Evolutionary conservation across 2,797 vertebrate genomes (phyloP).

Genomic region (Dallia pectoralis): DNA sequence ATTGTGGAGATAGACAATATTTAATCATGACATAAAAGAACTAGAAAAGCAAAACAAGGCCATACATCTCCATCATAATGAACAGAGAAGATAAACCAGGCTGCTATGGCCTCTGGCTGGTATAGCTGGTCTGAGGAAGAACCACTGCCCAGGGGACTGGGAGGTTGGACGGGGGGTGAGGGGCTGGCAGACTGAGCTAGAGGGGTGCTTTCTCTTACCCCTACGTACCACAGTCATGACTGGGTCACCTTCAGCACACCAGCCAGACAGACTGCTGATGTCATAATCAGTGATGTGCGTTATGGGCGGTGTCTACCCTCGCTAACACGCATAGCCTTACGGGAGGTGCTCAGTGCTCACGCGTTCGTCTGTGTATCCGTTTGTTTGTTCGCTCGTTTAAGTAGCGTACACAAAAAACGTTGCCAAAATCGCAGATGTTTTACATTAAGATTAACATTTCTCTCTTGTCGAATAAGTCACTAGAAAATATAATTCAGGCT

Average conservation of each 20-base stretch:
- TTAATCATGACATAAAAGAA: constrained; percentile 79
- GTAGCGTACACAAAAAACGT: constrained; percentile 42
- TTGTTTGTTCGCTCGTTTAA: constrained; percentile 52
- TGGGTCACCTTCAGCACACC: constrained; percentile 63
- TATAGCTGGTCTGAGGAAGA: constrained; percentile 38
- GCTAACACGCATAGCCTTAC: constrained; percentile 26
- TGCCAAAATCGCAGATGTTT: constrained; percentile 62
- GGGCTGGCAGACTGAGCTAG: constrained; percentile 51
- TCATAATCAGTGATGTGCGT: constrained; percentile 40
- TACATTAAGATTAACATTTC: constrained; percentile 55
- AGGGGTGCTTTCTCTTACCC: constrained; percentile 56
- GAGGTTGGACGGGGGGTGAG: constrained; percentile 23
- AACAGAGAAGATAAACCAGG: constrained; percentile 70
- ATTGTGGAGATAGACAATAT: constrained; percentile 74
- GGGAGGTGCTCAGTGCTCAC: constrained; percentile 22
- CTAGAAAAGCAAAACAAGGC: constrained; percentile 68
- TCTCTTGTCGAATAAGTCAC: constrained; percentile 54
- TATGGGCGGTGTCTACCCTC: constrained; percentile 16
- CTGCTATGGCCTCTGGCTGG: constrained; percentile 60
- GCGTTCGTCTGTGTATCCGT: constrained; percentile 19
- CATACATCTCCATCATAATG: constrained; percentile 58
- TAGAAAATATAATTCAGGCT: constrained; percentile 52
- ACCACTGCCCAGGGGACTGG: constrained; percentile 44
- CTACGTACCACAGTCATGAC: constrained; percentile 56
- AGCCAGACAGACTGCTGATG: constrained; percentile 46